Base-by-base conservation (phyloP, 1,140 invertebrate species). In the Drosophila nigrodunni region DNA sequence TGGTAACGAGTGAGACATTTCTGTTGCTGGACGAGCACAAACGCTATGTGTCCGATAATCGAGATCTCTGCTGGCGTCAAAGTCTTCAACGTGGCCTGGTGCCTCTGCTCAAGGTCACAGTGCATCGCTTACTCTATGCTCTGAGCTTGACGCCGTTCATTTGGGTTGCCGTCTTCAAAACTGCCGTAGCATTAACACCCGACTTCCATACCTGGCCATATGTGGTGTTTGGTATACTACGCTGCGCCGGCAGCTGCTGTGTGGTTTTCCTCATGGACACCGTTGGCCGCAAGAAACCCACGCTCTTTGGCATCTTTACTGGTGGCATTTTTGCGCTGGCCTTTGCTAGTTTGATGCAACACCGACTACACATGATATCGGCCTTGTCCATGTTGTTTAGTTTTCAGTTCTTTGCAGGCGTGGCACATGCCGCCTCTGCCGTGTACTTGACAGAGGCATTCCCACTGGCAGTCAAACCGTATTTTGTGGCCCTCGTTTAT, bases 371-470 rank as follows among this genome's bases (percentile, higher is more conserved):
- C 6, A 78, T 80, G 77, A 78, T 69, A 4, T 41, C 75, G 0
- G 77, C 86, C 0, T 5, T 92, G n/a, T 71, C 52, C 34, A 52
- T 90, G 41, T 44, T 92, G 0, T 77, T 92, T 6, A 66, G 69
- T 4, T 64, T 76, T 41, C 81, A 89, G 41, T 78, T 92, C 11
- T 86, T 89, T 35, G 60, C 77, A 4, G 69, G 83, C 7, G 15
- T 92, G 37, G 77, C 80, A 0, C 70, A 72, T 35, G 78, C 80
- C 11, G 73, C 83, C 11, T 89, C 83, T 2, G 70, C 90, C 0
- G 90, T 78, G 2, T 92, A 92, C 49, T 49, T 92, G 10, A 86
- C 87, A 0, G 90, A 92, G 30, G 90, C 87, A 5, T 92, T 92
- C 55, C 90, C 90, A 0, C 37, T 92, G 50, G 15, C 58, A 3